Percentiles rank a stretch among this genome's conserved stretches.
phyloP scores from a whole-genome alignment of 2,113 vertebrate species.

The Ascaphus truei region DNA sequence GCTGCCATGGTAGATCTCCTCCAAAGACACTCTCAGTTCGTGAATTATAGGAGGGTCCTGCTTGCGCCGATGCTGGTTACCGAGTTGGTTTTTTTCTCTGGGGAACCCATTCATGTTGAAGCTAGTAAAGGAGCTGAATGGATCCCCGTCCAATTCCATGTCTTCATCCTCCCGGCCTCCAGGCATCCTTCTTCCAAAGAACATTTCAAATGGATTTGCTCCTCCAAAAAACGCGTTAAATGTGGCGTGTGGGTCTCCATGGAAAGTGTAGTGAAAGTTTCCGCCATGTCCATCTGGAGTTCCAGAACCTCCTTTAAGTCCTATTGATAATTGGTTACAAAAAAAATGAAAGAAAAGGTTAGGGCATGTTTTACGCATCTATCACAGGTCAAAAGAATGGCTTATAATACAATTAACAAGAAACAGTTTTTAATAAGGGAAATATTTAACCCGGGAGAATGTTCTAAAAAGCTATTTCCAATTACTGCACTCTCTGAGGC shows the following conservation, averaged over 20 bases:
- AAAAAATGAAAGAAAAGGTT: background rate
- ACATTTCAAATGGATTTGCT: slow-evolving; percentile 94
- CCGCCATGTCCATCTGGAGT: slow-evolving; percentile 83
- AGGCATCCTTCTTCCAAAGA: slow-evolving; percentile 87
- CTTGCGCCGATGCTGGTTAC: slow-evolving; percentile 76
- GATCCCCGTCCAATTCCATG: slow-evolving; percentile 94
- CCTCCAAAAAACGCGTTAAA: slow-evolving; percentile 96
- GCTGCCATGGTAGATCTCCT: slow-evolving; percentile 92
- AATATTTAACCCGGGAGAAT: too few species aligned
- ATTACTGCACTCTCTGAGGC: too few species aligned
- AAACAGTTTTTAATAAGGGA: too few species aligned
- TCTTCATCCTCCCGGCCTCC: slow-evolving; percentile 86
- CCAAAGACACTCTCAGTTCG: slow-evolving; percentile 88
- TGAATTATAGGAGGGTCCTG: slow-evolving; percentile 95
- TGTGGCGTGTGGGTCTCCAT: slow-evolving; percentile 93
- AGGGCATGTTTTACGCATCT: too few species aligned
- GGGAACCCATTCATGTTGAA: slow-evolving; percentile 95
- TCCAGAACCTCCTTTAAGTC: slow-evolving; percentile 89
- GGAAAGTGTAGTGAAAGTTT: slow-evolving; percentile 93
- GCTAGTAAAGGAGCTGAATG: slow-evolving; percentile 83
- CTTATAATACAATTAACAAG: too few species aligned
- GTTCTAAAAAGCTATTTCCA: too few species aligned
- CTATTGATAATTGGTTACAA: slow-evolving; percentile 49
- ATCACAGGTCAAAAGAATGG: too few species aligned
- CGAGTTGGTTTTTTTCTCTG: slow-evolving; percentile 82